Evolutionary conservation across 2,888 invertebrate genomes (phyloP).

Genomic region (Drosophila cyrtoloma): DNA sequence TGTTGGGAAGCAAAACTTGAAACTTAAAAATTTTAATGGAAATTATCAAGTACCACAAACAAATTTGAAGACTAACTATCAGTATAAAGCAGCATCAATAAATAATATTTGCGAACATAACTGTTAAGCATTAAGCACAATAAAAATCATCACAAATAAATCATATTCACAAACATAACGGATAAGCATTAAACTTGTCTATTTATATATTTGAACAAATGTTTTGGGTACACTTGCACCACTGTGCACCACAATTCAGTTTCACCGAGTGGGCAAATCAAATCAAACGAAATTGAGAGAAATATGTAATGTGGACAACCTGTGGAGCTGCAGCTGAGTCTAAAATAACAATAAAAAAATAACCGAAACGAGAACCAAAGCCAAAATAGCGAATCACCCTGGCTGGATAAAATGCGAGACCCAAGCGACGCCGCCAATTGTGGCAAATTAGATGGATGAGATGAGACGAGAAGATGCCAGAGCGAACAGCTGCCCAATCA

Average conservation of each 20-base stretch:
- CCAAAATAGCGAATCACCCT: constrained; percentile 1
- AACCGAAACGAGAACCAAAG: constrained; percentile 18
- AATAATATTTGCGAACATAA: background rate
- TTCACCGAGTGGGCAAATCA: constrained; percentile 60
- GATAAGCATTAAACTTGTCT: too few relatives aligned
- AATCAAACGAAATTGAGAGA: constrained; percentile 74
- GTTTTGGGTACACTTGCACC: constrained; percentile 11
- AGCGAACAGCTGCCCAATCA: constrained; percentile 54
- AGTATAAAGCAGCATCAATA: background rate
- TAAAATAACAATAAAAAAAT: background rate
- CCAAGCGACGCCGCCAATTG: constrained; percentile 65
- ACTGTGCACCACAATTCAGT: constrained; percentile 55
- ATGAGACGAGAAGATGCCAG: constrained; percentile 22
- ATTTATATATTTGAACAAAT: background rate
- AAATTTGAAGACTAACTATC: background rate
- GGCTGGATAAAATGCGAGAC: constrained; percentile 48
- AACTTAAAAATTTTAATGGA: background rate
- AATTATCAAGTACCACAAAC: background rate
- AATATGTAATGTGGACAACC: constrained; percentile 48
- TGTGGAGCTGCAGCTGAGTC: constrained; percentile 48
- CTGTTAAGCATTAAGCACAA: background rate
- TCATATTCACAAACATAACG: background rate
- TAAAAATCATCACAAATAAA: background rate
- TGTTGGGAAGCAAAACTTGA: background rate
- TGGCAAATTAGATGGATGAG: constrained; percentile 68